These are phyloP conservation scores for Drymodes brunneopygia DNA, from an alignment of 2,113 vertebrate genomes.

Conservation along the genomic window DNA sequence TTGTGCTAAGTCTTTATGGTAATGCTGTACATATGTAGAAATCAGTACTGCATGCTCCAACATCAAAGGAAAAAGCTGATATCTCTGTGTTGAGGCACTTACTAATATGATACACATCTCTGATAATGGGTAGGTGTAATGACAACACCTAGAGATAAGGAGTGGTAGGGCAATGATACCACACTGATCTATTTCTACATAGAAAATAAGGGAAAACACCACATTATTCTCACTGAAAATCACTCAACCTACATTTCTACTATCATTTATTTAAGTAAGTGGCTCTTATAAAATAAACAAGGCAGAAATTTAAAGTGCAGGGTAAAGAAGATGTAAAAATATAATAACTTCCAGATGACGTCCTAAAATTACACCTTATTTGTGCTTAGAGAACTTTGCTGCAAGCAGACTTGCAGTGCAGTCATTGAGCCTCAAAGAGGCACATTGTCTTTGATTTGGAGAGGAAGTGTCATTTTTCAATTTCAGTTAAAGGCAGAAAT, in stretches of 20 bases:
- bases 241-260: neutral
- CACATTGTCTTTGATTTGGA: neutral
- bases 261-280: neutral
- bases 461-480: neutral
- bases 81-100: neutral
- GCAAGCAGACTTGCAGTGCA: neutral
- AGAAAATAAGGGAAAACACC: neutral
- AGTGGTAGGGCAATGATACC: neutral
- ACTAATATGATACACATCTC: neutral
- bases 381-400: neutral
- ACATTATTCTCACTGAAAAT: neutral
- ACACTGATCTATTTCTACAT: neutral
- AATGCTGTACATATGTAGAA: neutral
- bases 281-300: neutral
- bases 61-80: neutral
- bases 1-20: neutral
- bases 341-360: neutral
- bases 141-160: neutral
- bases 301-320: neutral
- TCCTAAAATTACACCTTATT: neutral
- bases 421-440: neutral
- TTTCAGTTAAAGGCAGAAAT: neutral
- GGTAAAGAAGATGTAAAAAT: neutral
- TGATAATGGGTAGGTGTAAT: neutral
- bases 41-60: neutral